Evolutionary conservation across 2,113 vertebrate genomes (phyloP), one percentile per base, ranked within the genome.

Genomic region (Trichechus manatus): DNA sequence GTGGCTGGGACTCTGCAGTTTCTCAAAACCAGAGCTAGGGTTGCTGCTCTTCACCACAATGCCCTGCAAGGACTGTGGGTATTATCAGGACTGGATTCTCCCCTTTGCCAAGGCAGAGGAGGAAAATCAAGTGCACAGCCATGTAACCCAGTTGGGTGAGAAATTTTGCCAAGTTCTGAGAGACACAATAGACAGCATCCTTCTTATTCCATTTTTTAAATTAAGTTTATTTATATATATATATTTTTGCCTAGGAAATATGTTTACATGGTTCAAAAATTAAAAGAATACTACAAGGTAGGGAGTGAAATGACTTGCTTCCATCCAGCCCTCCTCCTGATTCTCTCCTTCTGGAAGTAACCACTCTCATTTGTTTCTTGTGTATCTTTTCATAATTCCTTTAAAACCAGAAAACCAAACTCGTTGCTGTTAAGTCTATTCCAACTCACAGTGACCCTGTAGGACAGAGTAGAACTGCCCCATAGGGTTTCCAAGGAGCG

Each of bases 21-120:
- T 22, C 72, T 89, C 77, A 80, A 66, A 81, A 39, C 64, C 39
- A 50, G 53, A 39, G 2, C 14, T 1, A 17, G 47, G 36, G 39
- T 2, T 3, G 1, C 66, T 27, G 4, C 29, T 39, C 5, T 17
- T 36, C 27, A 17, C 11, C 11, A 9, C 0, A 17, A 31, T 0
- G 3, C 27, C 63, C 20, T 0, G 11, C 1, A 1, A 70, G 23
- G 25, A 33, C 77, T 25, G 6, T 9, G 5, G 61, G 44, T 61
- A 8, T 86, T 9, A 1, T 23, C 61, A 68, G 56, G 42, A n/a
- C 64, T 31, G 56, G 72, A 64, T 25, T 31, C n/a, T 42, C 44
- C 31, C 7, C 20, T 9, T 27, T 29, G 36, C 59, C 72, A 84
- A 63, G 44, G 15, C 23, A 42, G 22, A 64, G 23, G 31, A 66